A percentile compares a stretch with the other conserved stretches of the same genome.
Conservation (phyloP, 1,140 invertebrate species). For the Papilio glaucus region DNA sequence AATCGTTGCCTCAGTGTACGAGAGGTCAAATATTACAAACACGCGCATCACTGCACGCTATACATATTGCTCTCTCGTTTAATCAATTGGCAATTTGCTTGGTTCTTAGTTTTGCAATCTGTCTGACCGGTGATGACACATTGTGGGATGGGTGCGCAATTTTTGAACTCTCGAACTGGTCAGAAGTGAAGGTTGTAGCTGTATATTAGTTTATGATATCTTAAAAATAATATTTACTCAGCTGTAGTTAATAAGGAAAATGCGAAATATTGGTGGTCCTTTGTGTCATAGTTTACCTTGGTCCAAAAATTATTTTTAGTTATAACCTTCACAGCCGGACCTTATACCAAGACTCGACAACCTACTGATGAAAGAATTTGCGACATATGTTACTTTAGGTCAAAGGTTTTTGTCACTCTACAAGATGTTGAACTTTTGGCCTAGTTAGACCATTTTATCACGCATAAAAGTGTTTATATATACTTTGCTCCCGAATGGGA, state of each 20-base stretch:
- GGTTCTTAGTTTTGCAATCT: slow-evolving; percentile 13
- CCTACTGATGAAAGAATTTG: not conserved
- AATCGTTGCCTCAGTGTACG: not conserved
- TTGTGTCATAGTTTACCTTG: not conserved
- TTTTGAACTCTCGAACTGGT: not conserved
- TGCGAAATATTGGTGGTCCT: not conserved
- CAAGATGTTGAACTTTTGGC: too few species aligned
- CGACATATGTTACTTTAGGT: not conserved
- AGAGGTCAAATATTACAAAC: slow-evolving; percentile 6
- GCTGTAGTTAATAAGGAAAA: not conserved
- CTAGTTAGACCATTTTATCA: too few species aligned
- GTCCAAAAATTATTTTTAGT: not conserved
- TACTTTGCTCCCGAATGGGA: too few species aligned
- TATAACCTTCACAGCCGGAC: not conserved
- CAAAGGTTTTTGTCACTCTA: too few species aligned
- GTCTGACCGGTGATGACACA: slow-evolving; percentile 13
- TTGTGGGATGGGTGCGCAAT: not conserved
- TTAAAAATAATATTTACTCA: not conserved
- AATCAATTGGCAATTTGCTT: slow-evolving; percentile 2
- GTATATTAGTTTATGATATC: not conserved
- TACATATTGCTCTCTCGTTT: slow-evolving; percentile 18
- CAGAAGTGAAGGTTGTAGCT: not conserved
- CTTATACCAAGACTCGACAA: not conserved
- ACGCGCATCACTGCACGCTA: not conserved
- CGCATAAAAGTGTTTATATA: too few species aligned